Base-by-base conservation (phyloP, 2,888 invertebrate species). In the Cantharis lateralis region DNA sequence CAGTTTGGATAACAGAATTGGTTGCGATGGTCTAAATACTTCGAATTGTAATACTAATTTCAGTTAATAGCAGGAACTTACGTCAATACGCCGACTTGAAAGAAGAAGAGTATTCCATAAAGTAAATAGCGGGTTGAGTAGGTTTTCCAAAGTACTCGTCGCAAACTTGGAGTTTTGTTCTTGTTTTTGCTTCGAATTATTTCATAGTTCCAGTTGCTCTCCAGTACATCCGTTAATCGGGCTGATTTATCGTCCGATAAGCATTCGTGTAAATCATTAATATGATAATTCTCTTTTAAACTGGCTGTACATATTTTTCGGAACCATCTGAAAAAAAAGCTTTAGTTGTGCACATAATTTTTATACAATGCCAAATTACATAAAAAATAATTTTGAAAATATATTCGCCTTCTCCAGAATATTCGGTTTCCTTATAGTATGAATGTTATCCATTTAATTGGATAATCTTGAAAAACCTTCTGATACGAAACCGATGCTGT, bases 271-370 rank as follows among this genome's bases (percentile, higher is more conserved):
- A 95, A 88, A 86, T 95, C 95, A 10, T 88, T 86, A 68, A 92
- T 90, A 84, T 91, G 91, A 70, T 95, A 90, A 82, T 94, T 93
- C 61, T 91, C 89, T 78, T 89, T 91, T 82, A 91, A 92, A 16
- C 95, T 94, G 77, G 91, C 89, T 85, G 91, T 91, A 83, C 94
- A 94, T 2, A 92, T 91, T 82, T 93, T 92, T 75, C 93, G 86
- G 0, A 93, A 91, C 91, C 93, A 95, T 85, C 94, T 94, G 87
- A 73, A 88, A 85, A 70, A 78, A 78, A 71, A n/a, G n/a, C n/a
- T 48, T 9, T 48, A 2, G n/a, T 48, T 32, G 11, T 32, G 3
- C 11, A 1, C 5, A n/a, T 48, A 48, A 48, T 7, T 48, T 7
- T n/a, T n/a, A 5, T 32, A 0, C 1, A 48, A 48, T n/a, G n/a